Evolutionary conservation across 1,140 invertebrate species (phyloP).

Genomic region (Dufourea novaeangliae): DNA sequence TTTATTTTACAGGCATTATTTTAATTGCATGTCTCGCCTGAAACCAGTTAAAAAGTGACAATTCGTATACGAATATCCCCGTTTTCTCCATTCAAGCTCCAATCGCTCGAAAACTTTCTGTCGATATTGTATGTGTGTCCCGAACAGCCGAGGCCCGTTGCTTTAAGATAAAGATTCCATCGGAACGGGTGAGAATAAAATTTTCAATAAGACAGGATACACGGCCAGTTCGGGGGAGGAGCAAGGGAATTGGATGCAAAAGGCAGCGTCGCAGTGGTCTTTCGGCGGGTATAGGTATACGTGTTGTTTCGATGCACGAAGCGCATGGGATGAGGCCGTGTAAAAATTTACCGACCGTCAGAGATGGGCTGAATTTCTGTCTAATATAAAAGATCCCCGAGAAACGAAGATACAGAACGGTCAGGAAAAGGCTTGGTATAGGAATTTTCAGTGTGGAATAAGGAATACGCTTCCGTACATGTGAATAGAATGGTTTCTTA

Average conservation of each 20-base stretch:
- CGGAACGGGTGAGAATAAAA: not conserved
- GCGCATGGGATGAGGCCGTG: not conserved
- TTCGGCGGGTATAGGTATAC: not conserved
- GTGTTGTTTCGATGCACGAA: not conserved
- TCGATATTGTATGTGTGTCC: not conserved
- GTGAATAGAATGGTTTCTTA: no score
- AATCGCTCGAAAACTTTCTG: not conserved
- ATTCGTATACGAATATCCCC: not conserved
- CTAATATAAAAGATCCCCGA: not conserved
- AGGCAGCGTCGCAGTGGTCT: not conserved
- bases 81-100: not conserved
- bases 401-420: not conserved
- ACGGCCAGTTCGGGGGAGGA: not conserved
- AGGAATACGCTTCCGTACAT: no score
- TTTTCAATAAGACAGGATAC: conserved; percentile 16
- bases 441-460: no score
- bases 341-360: not conserved
- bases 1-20: no score
- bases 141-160: not conserved
- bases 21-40: no score
- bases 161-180: not conserved
- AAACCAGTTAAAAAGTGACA: not conserved
- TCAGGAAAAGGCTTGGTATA: no score
- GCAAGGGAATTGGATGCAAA: conserved; percentile 1
- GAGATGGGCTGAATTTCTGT: not conserved